Evolutionary conservation across 2,888 invertebrate species (phyloP).

Genomic region (Phengaris arion): DNA sequence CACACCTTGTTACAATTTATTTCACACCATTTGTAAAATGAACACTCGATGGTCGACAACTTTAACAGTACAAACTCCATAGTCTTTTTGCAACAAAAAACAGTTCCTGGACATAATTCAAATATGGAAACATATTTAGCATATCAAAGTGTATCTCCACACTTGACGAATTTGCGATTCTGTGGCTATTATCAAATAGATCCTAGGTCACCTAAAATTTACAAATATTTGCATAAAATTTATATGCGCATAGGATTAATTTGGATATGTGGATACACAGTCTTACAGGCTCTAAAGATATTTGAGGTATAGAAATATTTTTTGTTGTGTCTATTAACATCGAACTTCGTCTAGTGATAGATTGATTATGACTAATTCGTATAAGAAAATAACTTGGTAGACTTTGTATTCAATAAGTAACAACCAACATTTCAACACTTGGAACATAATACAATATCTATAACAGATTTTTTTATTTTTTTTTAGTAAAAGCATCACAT

Average conservation of each 20-base stretch:
- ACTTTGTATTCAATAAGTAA: too few species aligned
- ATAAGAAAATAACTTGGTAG: too few species aligned
- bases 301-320: constrained; percentile 46
- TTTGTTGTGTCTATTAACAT: too few species aligned
- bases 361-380: too few species aligned
- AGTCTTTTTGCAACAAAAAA: not conserved
- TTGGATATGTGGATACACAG: constrained; percentile 47
- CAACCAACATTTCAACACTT: too few species aligned
- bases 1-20: constrained; percentile 21
- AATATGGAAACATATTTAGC: constrained; percentile 43
- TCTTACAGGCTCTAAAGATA: constrained; percentile 52
- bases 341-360: too few species aligned
- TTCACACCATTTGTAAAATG: constrained; percentile 19
- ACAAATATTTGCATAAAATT: constrained; percentile 44
- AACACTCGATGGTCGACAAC: not conserved
- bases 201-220: constrained; percentile 40
- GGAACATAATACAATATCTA: too few species aligned
- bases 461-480: too few species aligned
- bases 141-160: constrained; percentile 47
- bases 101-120: not conserved
- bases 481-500: too few species aligned
- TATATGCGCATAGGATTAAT: constrained; percentile 48
- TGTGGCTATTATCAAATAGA: constrained; percentile 51
- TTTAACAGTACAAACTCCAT: not conserved
- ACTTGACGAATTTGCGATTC: constrained; percentile 47